These are phyloP conservation scores for Hycleus cichorii DNA, from an alignment of 1,140 invertebrate genomes.

Conservation along the genomic window DNA sequence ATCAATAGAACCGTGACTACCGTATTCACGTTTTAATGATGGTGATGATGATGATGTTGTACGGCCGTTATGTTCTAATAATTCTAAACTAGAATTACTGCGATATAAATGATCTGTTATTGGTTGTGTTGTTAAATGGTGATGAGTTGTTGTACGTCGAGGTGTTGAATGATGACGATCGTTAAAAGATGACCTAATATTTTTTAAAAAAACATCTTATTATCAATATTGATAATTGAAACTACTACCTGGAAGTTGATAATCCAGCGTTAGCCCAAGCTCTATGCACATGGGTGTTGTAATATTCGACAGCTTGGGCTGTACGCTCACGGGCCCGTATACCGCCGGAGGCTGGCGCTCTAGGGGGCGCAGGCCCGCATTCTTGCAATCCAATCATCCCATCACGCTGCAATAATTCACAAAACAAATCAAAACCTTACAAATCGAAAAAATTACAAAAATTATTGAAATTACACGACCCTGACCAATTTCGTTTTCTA, in stretches of 20 bases:
- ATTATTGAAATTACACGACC: no score
- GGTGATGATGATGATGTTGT: slow-evolving; percentile 35
- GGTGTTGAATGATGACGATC: slow-evolving; percentile 26
- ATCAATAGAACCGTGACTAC: slow-evolving; percentile 53
- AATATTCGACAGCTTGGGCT: slow-evolving; percentile 46
- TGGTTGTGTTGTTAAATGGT: slow-evolving; percentile 5
- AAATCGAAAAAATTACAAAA: no score
- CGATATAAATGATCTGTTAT: slow-evolving; percentile 41
- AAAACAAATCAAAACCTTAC: slow-evolving; percentile 6
- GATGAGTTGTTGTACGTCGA: slow-evolving; percentile 4
- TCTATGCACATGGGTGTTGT: slow-evolving; percentile 44
- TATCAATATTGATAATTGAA: no score
- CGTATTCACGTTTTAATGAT: slow-evolving; percentile 50
- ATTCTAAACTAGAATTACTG: slow-evolving; percentile 54
- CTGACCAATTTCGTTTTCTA: no score
- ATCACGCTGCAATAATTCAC: slow-evolving; percentile 38
- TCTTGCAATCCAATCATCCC: slow-evolving; percentile 44
- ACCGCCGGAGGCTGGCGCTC: slow-evolving; percentile 28
- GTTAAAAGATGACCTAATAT: slow-evolving; percentile 33
- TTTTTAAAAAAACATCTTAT: no score
- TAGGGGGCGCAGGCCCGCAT: slow-evolving; percentile 39
- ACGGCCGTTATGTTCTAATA: slow-evolving; percentile 39
- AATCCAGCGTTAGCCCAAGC: slow-evolving; percentile 41
- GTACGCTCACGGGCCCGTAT: slow-evolving; percentile 38
- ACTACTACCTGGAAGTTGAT: slow-evolving; percentile 3